Base-by-base conservation (phyloP, 2,888 invertebrate genomes). In the Drosophila paranaensis region DNA sequence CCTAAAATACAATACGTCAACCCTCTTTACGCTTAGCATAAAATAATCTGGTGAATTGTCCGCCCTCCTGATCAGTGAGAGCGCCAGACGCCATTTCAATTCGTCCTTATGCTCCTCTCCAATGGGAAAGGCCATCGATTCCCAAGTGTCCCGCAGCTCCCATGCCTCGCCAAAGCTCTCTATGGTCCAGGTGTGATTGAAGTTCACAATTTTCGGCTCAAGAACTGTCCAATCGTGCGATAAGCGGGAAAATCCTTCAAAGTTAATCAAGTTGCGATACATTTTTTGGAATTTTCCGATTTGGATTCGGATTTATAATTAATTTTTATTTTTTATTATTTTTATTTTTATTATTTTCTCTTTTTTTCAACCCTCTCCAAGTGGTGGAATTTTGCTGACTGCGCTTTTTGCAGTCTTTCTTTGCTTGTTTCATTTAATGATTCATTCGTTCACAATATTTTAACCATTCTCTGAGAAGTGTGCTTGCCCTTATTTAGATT, bases 181-280 rank as follows among this genome's bases (percentile, higher is more conserved):
- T 13, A 51, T 51, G 3, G 33, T 51, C 50, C 50, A 51, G 13
- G 13, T 3, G 20, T 51, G 35, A 13, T 16, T 20, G 2, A 51
- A 20, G 5, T 51, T 51, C 2, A 20, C 35, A 14, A 51, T 9
- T 35, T 51, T 35, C 0, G 51, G 46, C 14, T 46, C 46, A 27
- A 46, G 4, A 46, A 4, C n/a, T 46, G 46, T 9, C 46, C 45
- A 45, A 25, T 45, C 45, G 45, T 25, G 1, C 13, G 25, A 13
- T 0, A 6, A 6, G 3, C 25, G 3, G 8, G 13, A 25, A 0
- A 45, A 25, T 5, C 13, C 6, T 6, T 0, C 1, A 3, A 3
- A 14, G 8, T 8, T 33, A 0, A 33, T 8, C 33, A 33, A 33
- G 8, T 8, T 33, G 6, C n/a, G 8, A 40, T 6, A n/a, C 40